Percentiles rank a stretch among this genome's conserved stretches.
phyloP scores from a whole-genome alignment of 2,888 invertebrate species.

The Ochropacha duplaris region DNA sequence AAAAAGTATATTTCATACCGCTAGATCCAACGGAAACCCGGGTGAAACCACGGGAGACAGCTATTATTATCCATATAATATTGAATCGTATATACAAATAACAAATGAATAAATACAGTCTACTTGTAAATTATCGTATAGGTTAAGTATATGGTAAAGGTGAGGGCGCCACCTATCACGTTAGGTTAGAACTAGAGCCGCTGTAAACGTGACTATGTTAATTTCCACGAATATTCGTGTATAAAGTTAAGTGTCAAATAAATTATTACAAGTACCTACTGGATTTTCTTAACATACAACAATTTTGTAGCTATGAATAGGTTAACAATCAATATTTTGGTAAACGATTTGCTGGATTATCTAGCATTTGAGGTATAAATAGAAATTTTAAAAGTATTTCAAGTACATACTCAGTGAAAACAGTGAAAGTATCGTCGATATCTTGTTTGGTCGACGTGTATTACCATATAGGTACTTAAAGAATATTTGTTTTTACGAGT shows the following conservation, averaged over 20 bases:
- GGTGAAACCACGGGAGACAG: too few relatives aligned
- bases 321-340: background rate
- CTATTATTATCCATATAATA: too few relatives aligned
- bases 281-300: background rate
- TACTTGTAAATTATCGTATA: background rate
- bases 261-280: background rate
- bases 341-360: too few relatives aligned
- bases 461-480: background rate
- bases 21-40: too few relatives aligned
- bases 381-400: background rate
- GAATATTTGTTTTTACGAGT: background rate
- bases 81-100: background rate
- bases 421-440: background rate
- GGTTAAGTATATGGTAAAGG: background rate
- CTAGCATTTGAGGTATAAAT: background rate
- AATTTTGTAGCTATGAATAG: background rate
- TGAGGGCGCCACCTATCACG: slow-evolving; percentile 1
- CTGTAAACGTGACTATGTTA: background rate
- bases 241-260: too few relatives aligned
- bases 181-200: background rate
- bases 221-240: background rate
- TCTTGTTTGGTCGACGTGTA: background rate
- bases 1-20: too few relatives aligned
- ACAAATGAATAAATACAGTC: background rate
- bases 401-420: background rate